Base-by-base conservation (phyloP, 1,140 invertebrate genomes). In the Camponotus pennsylvanicus region DNA sequence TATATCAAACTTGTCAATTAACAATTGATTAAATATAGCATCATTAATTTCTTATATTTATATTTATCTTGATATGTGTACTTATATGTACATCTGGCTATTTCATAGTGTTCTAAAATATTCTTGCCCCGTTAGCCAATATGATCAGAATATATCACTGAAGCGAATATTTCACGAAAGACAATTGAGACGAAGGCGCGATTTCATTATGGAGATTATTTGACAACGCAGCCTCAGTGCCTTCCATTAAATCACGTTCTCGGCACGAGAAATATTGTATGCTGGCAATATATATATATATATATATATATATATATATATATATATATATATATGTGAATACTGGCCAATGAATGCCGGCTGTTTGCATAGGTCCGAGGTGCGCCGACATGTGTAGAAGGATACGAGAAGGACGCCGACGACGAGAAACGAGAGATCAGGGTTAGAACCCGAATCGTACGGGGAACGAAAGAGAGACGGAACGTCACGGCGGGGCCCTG, bases 301-400 rank as follows among this genome's bases (percentile, higher is more conserved):
- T 86, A 11, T 1, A 3, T 45, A 11, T 45, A 11, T 13, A 11
- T 45, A 11, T 13, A 45, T 45, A 45, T 13, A 45, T 13, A 45
- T 45, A 2, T 2, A 45, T 45, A 45, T 13, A 9, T 45, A 9
- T 11, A 8, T 45, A 4, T 52, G 4, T 52, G 15, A 5, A 92
- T 85, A 87, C 91, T 75, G 91, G 82, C 89, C 92, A 89, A 92
- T 93, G 92, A 93, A 93, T 93, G 88, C 92, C 90, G 78, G 57
- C 83, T 93, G 93, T 93, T 93, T 93, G 92, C 92, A 92, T 93
- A 93, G 93, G 93, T 92, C 90, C 90, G 92, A 91, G 90, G 88
- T 90, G 91, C 76, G 84, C 86, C 78, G 79, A 78, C 79, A 82
- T 82, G 70, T 75, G 69, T 83, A 75, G 55, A 73, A 69, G 79